Conservation (phyloP, 2,797 vertebrate genomes). For the Lycodopsis pacificus region DNA sequence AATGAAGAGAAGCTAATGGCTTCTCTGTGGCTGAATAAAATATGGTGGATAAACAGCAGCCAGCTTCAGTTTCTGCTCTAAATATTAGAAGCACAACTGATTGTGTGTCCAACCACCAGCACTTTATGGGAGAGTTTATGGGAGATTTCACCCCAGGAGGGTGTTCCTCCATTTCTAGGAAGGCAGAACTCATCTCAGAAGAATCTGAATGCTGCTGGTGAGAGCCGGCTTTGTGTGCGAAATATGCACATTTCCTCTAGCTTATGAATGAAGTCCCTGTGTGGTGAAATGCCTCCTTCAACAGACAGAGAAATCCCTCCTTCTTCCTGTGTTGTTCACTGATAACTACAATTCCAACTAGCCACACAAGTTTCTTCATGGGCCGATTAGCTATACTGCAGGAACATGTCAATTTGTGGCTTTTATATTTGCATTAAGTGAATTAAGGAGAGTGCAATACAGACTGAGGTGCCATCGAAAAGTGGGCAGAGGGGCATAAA, state of each 20-base stretch:
- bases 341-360: conserved; percentile 48
- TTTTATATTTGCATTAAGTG: conserved; percentile 48
- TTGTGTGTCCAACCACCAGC: conserved; percentile 58
- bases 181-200: conserved; percentile 45
- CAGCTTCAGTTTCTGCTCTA: conserved; percentile 48
- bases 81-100: conserved; percentile 48
- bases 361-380: conserved; percentile 30
- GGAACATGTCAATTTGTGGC: conserved; percentile 53
- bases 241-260: conserved; percentile 70
- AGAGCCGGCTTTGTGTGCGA: conserved; percentile 71
- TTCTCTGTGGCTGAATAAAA: conserved; percentile 43
- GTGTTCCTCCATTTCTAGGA: conserved; percentile 36
- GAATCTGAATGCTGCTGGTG: conserved; percentile 48
- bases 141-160: conserved; percentile 39
- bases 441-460: conserved; percentile 43
- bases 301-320: conserved; percentile 39
- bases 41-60: conserved; percentile 51
- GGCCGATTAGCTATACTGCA: conserved; percentile 16
- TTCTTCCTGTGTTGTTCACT: conserved; percentile 49
- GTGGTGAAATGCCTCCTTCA: conserved; percentile 52
- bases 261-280: conserved; percentile 73
- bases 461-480: conserved; percentile 16
- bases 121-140: conserved; percentile 45
- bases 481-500: conserved; percentile 34
- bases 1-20: conserved; percentile 55